Conservation (phyloP, 2,113 vertebrate genomes). For the Lepus timidus region DNA sequence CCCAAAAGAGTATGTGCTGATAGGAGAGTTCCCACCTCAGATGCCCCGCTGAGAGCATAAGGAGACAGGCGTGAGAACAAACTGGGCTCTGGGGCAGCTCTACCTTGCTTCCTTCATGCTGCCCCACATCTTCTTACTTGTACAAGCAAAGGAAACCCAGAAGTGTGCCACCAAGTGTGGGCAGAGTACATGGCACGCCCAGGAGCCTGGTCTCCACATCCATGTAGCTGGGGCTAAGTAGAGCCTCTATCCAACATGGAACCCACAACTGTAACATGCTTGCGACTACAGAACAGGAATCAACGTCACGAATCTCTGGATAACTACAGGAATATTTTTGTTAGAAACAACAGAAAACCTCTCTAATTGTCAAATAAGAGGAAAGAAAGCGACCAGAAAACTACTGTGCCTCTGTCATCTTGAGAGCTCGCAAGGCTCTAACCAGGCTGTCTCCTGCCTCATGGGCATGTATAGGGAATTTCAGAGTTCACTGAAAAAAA, state of each 20-base stretch:
- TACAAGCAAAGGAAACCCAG: not conserved
- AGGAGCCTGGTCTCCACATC: not conserved
- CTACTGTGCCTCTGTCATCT: not conserved
- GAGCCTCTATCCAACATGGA: rapidly evolving
- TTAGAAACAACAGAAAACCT: not conserved
- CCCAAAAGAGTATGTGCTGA: not conserved
- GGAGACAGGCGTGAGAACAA: not conserved
- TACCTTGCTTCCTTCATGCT: not conserved
- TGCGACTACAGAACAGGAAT: not conserved
- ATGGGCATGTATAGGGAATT: too few species aligned
- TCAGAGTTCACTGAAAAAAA: too few species aligned
- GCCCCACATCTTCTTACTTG: not conserved
- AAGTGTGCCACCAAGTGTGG: not conserved
- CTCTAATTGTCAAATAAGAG: not conserved
- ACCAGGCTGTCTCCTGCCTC: not conserved
- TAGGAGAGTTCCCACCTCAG: not conserved
- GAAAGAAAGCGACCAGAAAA: not conserved
- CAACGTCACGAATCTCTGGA: not conserved
- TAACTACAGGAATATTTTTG: not conserved
- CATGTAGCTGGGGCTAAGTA: too few species aligned
- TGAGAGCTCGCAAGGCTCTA: not conserved
- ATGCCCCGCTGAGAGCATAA: not conserved
- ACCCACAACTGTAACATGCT: not conserved
- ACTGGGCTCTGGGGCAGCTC: not conserved
- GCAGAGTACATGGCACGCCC: rapidly evolving